A percentile compares a stretch with the other conserved stretches of the same genome.
phyloP scores from a whole-genome alignment of 2,113 vertebrate species.

The Sterna hirundo region DNA sequence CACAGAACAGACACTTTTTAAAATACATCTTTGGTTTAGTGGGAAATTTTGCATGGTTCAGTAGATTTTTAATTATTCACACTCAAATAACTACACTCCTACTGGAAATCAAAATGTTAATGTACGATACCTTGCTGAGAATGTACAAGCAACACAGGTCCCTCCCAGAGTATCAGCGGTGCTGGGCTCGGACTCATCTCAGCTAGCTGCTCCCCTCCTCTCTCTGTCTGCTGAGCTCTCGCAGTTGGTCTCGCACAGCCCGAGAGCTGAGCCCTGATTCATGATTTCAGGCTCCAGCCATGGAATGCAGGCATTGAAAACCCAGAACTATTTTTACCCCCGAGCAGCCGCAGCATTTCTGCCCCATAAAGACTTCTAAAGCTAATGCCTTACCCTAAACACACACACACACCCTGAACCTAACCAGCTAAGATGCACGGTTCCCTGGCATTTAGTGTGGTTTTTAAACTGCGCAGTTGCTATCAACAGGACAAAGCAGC shows the following conservation, averaged over 20 bases:
- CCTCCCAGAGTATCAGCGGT: conserved; percentile 67
- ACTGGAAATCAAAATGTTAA: neutral
- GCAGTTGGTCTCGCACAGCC: neutral
- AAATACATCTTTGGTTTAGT: neutral
- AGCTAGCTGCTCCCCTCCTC: neutral
- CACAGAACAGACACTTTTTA: neutral
- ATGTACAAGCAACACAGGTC: conserved; percentile 61
- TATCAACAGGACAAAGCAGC: conserved; percentile 62
- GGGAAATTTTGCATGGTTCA: neutral
- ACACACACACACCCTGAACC: neutral
- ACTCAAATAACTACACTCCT: neutral
- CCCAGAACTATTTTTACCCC: conserved; percentile 70
- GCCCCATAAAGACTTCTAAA: conserved; percentile 42
- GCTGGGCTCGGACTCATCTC: conserved; percentile 40
- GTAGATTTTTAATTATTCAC: conserved; percentile 3
- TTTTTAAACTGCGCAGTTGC: conserved; percentile 8
- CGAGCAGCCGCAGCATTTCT: conserved; percentile 60
- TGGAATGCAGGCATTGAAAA: conserved; percentile 71
- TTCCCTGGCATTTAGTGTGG: conserved; percentile 21
- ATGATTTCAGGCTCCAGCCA: conserved; percentile 63
- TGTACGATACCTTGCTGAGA: conserved; percentile 52
- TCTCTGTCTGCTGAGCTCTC: neutral
- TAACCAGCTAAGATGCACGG: neutral
- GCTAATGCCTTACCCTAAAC: conserved; percentile 33
- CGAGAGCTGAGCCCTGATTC: conserved; percentile 52